Base-by-base conservation (phyloP, 1,140 invertebrate species). In the Ooceraea biroi region DNA sequence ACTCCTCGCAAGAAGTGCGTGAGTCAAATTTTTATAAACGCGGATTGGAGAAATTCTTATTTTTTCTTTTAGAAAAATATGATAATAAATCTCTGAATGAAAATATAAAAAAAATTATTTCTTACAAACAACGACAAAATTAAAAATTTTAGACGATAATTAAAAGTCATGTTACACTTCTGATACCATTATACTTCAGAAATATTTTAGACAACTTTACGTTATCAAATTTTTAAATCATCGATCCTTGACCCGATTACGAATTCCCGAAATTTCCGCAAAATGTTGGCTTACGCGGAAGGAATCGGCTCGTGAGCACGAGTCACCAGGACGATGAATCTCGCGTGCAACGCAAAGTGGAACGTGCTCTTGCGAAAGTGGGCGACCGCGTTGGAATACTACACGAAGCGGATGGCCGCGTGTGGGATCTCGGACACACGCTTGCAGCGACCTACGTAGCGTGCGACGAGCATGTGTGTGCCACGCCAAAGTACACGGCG, bases 361-460 rank as follows among this genome's bases (percentile, higher is more conserved):
- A 66, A 55, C 61, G 74, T 69, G 76, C 46, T 27, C 22, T 44
- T 63, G 63, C 65, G 36, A 80, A 69, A 71, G 76, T 71, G 41
- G 65, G 36, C 76, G 50, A 30, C 11, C 65, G 22, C 63, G 63
- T 57, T 69, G 52, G 69, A 80, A 80, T 69, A 80, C 57, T 69
- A 22, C 50, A 50, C 65, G 50, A 50, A 36, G 22, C 30, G 8
- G 22, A 27, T 19, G 46, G 22, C 11, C 19, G 17, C 8, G 30
- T 48, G 25, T 3, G 25, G n/a, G 22, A 17, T 30, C 25, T 46
- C 25, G 55, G 8, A 2, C 57, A 7, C 17, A 14, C 36, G 55
- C 63, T n/a, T 19, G 52, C 7, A 44, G 7, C 22, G 17, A 17
- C 36, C 63, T 30, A 36, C 36, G 76, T 11, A 41, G 36, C 36